These are phyloP conservation scores for Crocodylus rhombifer DNA, from an alignment of 2,797 vertebrate species.

Conservation along the genomic window DNA sequence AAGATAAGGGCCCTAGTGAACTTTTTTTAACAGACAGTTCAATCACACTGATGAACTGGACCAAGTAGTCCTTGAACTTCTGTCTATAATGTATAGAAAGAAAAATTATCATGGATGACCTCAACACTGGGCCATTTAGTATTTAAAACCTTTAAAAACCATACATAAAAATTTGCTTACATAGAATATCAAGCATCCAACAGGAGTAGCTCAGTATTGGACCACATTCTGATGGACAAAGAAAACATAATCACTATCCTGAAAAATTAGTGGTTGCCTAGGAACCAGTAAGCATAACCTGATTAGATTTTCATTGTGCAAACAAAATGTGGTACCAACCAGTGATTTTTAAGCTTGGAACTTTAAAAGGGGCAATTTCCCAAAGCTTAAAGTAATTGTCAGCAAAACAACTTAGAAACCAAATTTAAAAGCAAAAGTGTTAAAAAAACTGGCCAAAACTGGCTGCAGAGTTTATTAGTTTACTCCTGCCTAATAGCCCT, in stretches of 20 bases:
- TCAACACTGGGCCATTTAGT: not conserved
- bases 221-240: not conserved
- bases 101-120: not conserved
- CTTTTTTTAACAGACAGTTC: not conserved
- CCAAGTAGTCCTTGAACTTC: not conserved
- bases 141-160: not conserved
- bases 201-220: not conserved
- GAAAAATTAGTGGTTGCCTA: not conserved
- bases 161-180: not conserved
- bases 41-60: not conserved
- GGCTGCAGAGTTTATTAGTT: not conserved
- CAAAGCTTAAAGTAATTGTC: not conserved
- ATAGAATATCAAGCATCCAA: not conserved
- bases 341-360: not conserved
- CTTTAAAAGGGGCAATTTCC: not conserved
- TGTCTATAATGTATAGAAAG: not conserved
- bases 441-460: not conserved
- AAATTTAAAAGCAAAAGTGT: not conserved
- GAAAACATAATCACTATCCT: not conserved
- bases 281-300: not conserved
- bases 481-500: no score
- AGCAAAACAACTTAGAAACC: not conserved
- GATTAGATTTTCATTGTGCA: not conserved
- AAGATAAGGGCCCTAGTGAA: not conserved
- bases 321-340: not conserved